phyloP scores from a whole-genome alignment of 2,797 vertebrate genomes.

The Danio kyathit region DNA sequence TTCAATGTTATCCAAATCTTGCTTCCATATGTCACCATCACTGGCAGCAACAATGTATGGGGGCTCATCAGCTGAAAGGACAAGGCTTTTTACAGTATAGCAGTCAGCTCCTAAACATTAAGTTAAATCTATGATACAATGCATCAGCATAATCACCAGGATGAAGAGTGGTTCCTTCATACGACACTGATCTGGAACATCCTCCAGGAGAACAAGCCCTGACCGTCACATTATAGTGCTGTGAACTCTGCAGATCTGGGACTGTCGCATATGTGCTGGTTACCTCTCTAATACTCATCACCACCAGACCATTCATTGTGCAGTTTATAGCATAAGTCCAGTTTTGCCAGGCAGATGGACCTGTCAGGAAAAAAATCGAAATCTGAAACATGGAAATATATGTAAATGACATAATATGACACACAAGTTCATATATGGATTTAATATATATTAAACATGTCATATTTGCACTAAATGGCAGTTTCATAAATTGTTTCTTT shows the following conservation, averaged over 20 bases:
- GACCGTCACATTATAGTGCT: slow-evolving; percentile 69
- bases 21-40: slow-evolving; percentile 76
- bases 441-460: too few species aligned
- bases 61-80: slow-evolving; percentile 67
- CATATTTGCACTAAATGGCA: too few species aligned
- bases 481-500: too few species aligned
- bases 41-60: slow-evolving; percentile 74
- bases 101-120: not conserved
- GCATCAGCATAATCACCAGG: slow-evolving; percentile 68
- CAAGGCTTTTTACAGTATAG: not conserved
- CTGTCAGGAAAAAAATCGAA: slow-evolving; percentile 60
- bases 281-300: slow-evolving; percentile 65
- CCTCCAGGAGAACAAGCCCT: slow-evolving; percentile 77
- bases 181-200: slow-evolving; percentile 69
- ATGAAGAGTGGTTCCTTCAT: slow-evolving; percentile 75
- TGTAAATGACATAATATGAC: not conserved
- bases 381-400: not conserved
- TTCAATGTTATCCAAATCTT: slow-evolving; percentile 71
- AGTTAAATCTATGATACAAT: not conserved
- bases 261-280: slow-evolving; percentile 63
- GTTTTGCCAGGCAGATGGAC: slow-evolving; percentile 79
- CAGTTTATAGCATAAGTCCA: slow-evolving; percentile 79
- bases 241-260: slow-evolving; percentile 64
- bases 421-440: too few species aligned
- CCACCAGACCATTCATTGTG: slow-evolving; percentile 55